Evolutionary conservation across 2,888 invertebrate genomes (phyloP), one percentile per base, ranked within the genome.

Genomic region (Metopia argyrocephala): DNA sequence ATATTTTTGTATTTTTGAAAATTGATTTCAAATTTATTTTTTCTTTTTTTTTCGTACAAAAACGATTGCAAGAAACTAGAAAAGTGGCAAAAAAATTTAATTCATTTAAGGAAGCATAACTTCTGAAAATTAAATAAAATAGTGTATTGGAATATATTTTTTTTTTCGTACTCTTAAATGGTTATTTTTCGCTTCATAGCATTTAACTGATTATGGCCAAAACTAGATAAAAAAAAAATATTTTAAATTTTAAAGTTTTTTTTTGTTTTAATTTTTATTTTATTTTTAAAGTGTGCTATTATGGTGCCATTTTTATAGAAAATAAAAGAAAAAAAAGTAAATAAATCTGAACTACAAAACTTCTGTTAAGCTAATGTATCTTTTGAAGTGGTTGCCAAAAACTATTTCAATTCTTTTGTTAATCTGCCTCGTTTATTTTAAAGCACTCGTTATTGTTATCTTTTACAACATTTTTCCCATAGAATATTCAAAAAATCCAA

Each of bases 371-470:
- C 81, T 78, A 81, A 78, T 81, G 81, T 62, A 81, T 81, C 81
- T 66, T 78, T 81, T 78, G 81, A 78, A 70, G 78, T 65, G 74
- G 68, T 69, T 81, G 81, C 81, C 81, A 81, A 78, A 81, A 76
- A 73, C 20, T 73, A 25, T 73, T 69, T 62, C 52, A 1, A 70
- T 75, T 66, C 74, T 78, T 75, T 78, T 70, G 74, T 81, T 81
- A 81, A 81, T 81, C 74, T 78, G 71, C 54, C 76, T 78, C 54
- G n/a, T 66, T 69, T 61, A 76, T 73, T 69, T 74, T 56, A 61
- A 73, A 74, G 57, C 56, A 65, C 70, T 38, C 38, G 38, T 69
- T 76, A 31, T 70, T 70, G 78, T 81, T 81, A 81, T 81, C 81
- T 70, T 52, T n/a, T n/a, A n/a, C n/a, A n/a, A n/a, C n/a, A n/a